Evolutionary conservation across 2,113 vertebrate genomes (phyloP).

Genomic region (Dasyurus viverrinus): DNA sequence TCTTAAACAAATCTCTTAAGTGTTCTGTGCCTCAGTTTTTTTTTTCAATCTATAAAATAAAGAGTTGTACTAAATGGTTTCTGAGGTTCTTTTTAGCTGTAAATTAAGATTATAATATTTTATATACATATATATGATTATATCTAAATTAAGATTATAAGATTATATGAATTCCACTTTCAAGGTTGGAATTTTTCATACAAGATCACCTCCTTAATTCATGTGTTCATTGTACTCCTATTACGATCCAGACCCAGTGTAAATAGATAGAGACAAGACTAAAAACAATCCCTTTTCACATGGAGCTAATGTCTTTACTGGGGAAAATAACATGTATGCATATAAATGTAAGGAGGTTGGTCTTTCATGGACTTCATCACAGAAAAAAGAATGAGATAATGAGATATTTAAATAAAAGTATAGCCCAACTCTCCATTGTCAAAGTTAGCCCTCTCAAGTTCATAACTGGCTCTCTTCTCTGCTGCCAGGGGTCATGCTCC

Average conservation of each 20-base stretch:
- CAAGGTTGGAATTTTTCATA: not conserved
- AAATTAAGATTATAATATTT: too few species aligned
- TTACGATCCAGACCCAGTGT: not conserved
- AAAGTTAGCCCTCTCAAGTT: not conserved
- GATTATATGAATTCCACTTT: not conserved
- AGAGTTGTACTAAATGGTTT: not conserved
- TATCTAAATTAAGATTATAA: not conserved
- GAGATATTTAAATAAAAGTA: not conserved
- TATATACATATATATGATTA: too few species aligned
- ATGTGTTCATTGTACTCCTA: not conserved
- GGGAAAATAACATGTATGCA: not conserved
- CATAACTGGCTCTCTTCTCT: not conserved
- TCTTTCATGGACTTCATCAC: not conserved
- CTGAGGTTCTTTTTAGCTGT: not conserved
- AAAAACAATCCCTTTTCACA: not conserved
- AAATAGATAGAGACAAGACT: not conserved
- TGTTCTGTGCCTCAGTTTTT: not conserved
- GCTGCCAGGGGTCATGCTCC: not conserved
- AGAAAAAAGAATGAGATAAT: not conserved
- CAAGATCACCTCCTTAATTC: not conserved
- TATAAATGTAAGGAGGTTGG: not conserved
- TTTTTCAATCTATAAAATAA: not conserved
- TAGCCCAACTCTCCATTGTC: not conserved
- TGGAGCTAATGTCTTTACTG: not conserved
- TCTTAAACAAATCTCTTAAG: not conserved